Conservation (phyloP, 2,797 vertebrate genomes). For the Fistularia commersonii region DNA sequence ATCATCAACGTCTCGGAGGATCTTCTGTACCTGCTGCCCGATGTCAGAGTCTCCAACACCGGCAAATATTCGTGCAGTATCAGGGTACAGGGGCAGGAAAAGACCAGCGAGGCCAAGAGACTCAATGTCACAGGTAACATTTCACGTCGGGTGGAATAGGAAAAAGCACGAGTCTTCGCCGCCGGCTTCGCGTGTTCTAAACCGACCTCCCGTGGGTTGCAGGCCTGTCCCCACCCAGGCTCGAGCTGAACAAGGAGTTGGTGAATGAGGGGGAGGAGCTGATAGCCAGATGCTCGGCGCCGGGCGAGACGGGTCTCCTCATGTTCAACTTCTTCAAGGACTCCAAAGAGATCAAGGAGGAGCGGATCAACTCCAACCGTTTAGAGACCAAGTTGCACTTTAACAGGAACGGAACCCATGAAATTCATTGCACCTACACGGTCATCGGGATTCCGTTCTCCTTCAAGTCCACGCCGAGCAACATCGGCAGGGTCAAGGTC, state of each 20-base stretch:
- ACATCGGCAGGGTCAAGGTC: conserved; percentile 30
- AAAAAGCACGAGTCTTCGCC: too few species aligned
- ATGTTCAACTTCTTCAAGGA: conserved; percentile 52
- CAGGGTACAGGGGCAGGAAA: neutral
- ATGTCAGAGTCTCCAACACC: conserved; percentile 46
- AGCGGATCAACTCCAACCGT: accelerated
- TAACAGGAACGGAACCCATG: conserved; percentile 6
- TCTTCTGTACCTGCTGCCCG: conserved; percentile 33
- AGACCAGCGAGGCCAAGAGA: neutral
- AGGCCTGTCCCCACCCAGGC: conserved; percentile 65
- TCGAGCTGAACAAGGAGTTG: conserved; percentile 19
- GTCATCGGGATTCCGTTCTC: conserved; percentile 3
- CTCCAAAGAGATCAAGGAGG: conserved; percentile 2
- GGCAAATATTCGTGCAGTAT: conserved; percentile 67
- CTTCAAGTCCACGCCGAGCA: conserved; percentile 47
- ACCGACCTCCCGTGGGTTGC: conserved; percentile 3
- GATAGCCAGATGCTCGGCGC: conserved; percentile 47
- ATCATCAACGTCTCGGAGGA: conserved; percentile 25
- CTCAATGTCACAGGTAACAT: conserved; percentile 67
- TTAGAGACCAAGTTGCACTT: conserved; percentile 9
- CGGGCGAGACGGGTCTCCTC: conserved; percentile 48
- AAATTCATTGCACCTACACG: conserved; percentile 59
- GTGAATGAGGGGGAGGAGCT: conserved; percentile 61
- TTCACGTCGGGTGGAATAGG: too few species aligned
- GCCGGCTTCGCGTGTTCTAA: too few species aligned